phyloP scores from a whole-genome alignment of 2,113 vertebrate genomes.

The Heterochromis multidens region DNA sequence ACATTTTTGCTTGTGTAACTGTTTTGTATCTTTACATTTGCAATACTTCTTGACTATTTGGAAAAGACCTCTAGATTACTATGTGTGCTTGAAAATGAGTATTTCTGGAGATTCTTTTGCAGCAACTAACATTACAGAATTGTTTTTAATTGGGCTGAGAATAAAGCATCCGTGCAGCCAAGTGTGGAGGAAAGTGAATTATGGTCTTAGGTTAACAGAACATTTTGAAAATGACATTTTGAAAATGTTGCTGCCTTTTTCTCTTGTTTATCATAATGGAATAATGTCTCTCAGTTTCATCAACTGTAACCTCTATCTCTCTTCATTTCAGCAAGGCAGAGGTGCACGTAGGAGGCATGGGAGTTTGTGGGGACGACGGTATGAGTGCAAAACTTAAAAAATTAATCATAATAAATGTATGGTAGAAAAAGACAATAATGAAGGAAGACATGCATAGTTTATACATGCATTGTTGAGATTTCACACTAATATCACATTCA shows the following conservation, averaged over 20 bases:
- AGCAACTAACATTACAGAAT: not conserved
- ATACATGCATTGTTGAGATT: too few relatives aligned
- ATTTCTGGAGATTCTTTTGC: not conserved
- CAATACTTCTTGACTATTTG: not conserved
- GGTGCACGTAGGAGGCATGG: not conserved
- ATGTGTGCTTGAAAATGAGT: not conserved
- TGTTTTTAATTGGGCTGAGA: constrained; percentile 23
- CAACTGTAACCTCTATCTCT: not conserved
- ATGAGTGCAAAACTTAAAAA: not conserved
- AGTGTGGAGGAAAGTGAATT: constrained; percentile 10
- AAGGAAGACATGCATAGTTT: not conserved
- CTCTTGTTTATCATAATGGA: constrained; percentile 39
- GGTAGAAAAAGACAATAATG: not conserved
- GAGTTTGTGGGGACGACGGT: not conserved
- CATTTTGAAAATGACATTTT: constrained; percentile 42
- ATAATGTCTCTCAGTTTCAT: constrained; percentile 4
- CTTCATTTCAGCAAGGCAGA: not conserved
- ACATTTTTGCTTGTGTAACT: not conserved
- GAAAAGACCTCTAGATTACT: not conserved
- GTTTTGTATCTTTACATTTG: not conserved
- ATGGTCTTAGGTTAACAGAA: constrained; percentile 20
- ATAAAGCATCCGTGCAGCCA: not conserved
- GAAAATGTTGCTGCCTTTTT: constrained; percentile 28
- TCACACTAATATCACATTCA: constrained; percentile 1
- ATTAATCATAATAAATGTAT: not conserved